These are phyloP conservation scores for Lethenteron reissneri DNA, from an alignment of 2,113 vertebrate genomes.

Conservation along the genomic window DNA sequence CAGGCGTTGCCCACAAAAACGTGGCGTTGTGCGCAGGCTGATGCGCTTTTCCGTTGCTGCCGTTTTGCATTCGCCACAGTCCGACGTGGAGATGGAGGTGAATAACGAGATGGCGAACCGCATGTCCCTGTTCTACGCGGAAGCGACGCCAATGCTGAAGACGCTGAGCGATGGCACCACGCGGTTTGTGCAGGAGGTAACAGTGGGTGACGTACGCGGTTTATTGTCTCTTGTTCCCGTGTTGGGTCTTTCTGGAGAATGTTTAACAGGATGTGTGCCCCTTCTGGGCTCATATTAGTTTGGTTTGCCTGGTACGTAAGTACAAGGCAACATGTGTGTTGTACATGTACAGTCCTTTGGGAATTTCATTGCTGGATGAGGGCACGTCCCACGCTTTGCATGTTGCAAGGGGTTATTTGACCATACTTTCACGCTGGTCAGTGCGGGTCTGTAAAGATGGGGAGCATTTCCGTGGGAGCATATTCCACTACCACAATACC, in stretches of 20 bases:
- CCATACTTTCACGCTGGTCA: no score
- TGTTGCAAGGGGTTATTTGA: no score
- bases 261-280: background rate
- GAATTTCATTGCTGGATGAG: background rate
- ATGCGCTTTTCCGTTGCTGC: background rate
- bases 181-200: conserved; percentile 79
- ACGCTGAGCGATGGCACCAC: conserved; percentile 88
- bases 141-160: conserved; percentile 93
- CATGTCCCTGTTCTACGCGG: conserved; percentile 96
- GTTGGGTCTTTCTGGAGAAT: background rate
- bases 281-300: background rate
- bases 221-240: background rate
- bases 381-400: no score
- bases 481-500: no score
- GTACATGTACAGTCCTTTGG: background rate
- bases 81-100: conserved; percentile 90
- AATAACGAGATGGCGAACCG: conserved; percentile 99
- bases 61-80: conserved; percentile 22
- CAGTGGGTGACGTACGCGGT: background rate
- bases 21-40: background rate
- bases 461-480: no score
- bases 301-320: background rate
- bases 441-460: no score
- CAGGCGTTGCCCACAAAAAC: background rate
- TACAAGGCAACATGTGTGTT: background rate